These are phyloP conservation scores for Phortica okadai DNA, from an alignment of 2,888 invertebrate genomes.

Conservation along the genomic window DNA sequence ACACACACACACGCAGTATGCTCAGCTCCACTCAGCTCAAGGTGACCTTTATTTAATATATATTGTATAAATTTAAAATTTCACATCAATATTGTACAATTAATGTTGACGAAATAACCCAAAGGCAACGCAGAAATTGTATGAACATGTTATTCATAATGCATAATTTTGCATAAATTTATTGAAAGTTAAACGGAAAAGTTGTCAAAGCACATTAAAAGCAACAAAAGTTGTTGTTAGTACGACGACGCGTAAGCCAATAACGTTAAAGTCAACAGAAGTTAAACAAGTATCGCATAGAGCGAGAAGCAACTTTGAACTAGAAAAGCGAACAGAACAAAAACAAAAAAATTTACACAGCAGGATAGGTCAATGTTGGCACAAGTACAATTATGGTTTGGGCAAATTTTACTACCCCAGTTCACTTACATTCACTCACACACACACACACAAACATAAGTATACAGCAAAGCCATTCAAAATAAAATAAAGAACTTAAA, in stretches of 20 bases:
- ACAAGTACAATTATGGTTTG: no score
- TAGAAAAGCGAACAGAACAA: no score
- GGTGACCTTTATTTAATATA: slow-evolving; percentile 32
- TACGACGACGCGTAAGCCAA: not conserved
- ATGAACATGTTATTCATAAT: slow-evolving; percentile 9
- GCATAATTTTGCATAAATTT: slow-evolving; percentile 38
- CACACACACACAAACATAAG: no score
- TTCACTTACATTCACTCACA: slow-evolving; percentile 6
- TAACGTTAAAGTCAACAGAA: not conserved
- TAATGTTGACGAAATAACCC: not conserved
- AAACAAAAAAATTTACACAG: no score
- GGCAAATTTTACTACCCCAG: not conserved
- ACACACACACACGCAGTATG: not conserved
- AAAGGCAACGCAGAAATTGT: not conserved
- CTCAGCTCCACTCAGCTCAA: slow-evolving; percentile 7
- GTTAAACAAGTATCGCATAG: not conserved
- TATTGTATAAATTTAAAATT: not conserved
- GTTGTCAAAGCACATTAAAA: slow-evolving; percentile 34
- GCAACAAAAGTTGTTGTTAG: slow-evolving; percentile 47
- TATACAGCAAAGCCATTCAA: not conserved
- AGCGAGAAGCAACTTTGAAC: not conserved
- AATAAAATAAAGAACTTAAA: slow-evolving; percentile 65
- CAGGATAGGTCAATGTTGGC: no score
- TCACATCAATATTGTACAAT: not conserved
- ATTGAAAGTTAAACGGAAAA: slow-evolving; percentile 34